phyloP scores from a whole-genome alignment of 2,797 vertebrate species.

The Coranthus polyacanthus region DNA sequence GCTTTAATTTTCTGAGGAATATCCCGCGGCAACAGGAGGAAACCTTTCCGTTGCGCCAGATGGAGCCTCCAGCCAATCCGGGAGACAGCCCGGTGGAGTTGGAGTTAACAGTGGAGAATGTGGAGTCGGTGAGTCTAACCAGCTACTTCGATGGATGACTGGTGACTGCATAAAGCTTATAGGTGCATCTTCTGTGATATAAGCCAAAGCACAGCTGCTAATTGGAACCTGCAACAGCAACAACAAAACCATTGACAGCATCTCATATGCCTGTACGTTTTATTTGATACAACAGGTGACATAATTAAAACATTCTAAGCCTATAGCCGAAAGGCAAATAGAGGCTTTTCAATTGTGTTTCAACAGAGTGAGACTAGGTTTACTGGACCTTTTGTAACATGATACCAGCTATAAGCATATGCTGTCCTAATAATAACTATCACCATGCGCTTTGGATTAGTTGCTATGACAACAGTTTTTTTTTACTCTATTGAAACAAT shows the following conservation, averaged over 20 bases:
- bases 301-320: background rate
- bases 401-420: slow-evolving; percentile 77
- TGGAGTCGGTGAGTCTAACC: slow-evolving; percentile 81
- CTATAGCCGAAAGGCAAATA: background rate
- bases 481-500: slow-evolving; percentile 43
- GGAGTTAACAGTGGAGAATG: slow-evolving; percentile 81
- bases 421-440: slow-evolving; percentile 85
- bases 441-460: slow-evolving; percentile 78
- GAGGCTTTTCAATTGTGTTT: slow-evolving; percentile 13
- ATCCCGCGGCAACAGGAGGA: slow-evolving; percentile 7
- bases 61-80: slow-evolving; percentile 64
- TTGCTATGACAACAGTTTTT: slow-evolving; percentile 71
- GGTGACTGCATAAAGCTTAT: background rate
- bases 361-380: slow-evolving; percentile 22
- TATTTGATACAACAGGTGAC: background rate
- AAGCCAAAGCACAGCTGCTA: background rate
- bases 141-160: background rate
- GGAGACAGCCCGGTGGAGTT: slow-evolving; percentile 64
- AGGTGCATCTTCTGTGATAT: background rate
- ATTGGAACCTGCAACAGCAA: background rate
- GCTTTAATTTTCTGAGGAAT: slow-evolving; percentile 21
- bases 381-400: slow-evolving; percentile 72
- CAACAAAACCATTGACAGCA: slow-evolving; percentile 9
- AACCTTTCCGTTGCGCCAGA: slow-evolving; percentile 22
- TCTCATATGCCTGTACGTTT: background rate